Base-by-base conservation (phyloP, 2,888 invertebrate genomes). In the Zootermopsis nevadensis region DNA sequence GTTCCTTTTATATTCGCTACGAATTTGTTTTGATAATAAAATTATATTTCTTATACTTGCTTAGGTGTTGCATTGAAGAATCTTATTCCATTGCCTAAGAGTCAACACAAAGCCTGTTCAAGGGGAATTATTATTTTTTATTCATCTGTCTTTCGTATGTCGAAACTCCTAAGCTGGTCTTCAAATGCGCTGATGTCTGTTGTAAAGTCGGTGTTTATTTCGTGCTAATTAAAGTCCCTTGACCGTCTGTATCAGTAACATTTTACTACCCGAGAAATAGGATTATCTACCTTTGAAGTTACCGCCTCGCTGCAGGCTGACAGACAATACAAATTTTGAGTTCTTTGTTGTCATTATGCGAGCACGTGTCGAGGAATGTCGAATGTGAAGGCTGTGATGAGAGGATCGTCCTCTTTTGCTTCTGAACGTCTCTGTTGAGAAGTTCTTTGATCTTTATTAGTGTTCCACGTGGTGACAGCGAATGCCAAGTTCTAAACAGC, bases 191-290 rank as follows among this genome's bases (percentile, higher is more conserved):
- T 8, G n/a, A 60, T n/a, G n/a, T 27, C 27, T 60, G 27, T 27
- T 60, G 27, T 60, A 60, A 60, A 60, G 8, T 27, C 4, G 6
- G 15, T 60, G 27, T 60, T 60, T 60, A 60, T 60, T 60, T 60
- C 60, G 12, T 80, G 69, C 69, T 69, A 81, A 81, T 81, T 69
- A 81, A 80, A 69, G 27, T 74, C 67, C 38, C 42, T 80, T 48
- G 31, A 48, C 69, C 69, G 19, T n/a, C n/a, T n/a, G n/a, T 72
- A 81, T 81, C 81, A 81, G 35, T 81, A 69, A 72, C 67, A 48
- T 69, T 81, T 81, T 81, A 69, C 42, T 69, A 67, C 80, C 80
- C 42, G 38, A 35, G 69, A 38, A 69, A 38, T 67, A 22, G 30
- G 30, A 60, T 6, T 67, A 31, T 22, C 27, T 31, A 22, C 15